A percentile compares a stretch with the other conserved stretches of the same genome.
These are phyloP conservation scores for Aselliscus stoliczkanus DNA, from an alignment of 2,797 vertebrate species.

Conservation along the genomic window DNA sequence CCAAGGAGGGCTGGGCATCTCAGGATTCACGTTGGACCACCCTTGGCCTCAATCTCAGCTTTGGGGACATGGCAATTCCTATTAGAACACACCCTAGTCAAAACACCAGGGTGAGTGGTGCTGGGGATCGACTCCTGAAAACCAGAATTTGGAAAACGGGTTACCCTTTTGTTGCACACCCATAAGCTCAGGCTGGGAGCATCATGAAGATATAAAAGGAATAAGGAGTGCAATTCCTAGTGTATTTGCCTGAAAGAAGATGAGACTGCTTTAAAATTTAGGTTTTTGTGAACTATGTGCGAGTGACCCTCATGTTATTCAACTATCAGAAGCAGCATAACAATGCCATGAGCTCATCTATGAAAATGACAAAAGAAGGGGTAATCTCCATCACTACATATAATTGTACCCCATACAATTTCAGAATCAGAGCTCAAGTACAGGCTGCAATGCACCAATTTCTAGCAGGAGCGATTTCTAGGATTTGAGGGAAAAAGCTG, in stretches of 20 bases:
- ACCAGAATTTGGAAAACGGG: not conserved
- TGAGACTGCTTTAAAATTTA: not conserved
- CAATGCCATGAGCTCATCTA: not conserved
- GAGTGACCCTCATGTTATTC: not conserved
- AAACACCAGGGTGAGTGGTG: not conserved
- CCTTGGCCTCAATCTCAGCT: constrained; percentile 19
- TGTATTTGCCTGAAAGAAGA: not conserved
- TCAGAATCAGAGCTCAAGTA: not conserved
- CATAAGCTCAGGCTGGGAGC: not conserved
- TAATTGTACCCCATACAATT: not conserved
- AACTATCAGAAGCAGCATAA: not conserved
- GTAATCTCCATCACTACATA: not conserved
- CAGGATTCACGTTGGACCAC: not conserved
- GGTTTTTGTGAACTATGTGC: constrained; percentile 9
- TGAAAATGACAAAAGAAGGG: not conserved
- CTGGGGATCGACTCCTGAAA: not conserved
- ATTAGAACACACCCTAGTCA: constrained; percentile 29
- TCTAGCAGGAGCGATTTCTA: not conserved
- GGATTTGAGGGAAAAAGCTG: not conserved
- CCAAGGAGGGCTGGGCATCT: not conserved
- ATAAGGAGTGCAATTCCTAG: not conserved
- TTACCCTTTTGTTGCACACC: not conserved
- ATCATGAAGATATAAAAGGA: not conserved
- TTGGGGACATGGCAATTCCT: not conserved
- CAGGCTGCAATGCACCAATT: not conserved